phyloP scores from a whole-genome alignment of 2,797 vertebrate genomes.

The Halcyon leucocephala region DNA sequence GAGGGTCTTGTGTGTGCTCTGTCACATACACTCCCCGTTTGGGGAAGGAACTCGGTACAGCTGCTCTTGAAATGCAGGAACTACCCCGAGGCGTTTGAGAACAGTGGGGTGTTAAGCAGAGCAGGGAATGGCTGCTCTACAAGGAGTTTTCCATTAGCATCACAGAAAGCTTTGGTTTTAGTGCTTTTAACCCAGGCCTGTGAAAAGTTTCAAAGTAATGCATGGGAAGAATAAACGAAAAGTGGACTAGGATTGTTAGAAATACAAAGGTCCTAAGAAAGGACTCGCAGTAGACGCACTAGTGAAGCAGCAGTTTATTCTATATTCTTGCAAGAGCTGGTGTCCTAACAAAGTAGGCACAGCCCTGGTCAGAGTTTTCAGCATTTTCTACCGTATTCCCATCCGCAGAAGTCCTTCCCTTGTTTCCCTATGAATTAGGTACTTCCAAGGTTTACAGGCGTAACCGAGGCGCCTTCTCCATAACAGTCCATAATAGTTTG shows the following conservation, averaged over 20 bases:
- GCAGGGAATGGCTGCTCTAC: background rate
- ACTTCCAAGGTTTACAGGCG: too few species aligned
- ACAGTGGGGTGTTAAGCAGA: background rate
- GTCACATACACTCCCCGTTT: background rate
- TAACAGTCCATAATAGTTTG: too few species aligned
- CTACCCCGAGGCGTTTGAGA: background rate
- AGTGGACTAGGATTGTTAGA: background rate
- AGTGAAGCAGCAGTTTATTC: too few species aligned
- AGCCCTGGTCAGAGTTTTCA: too few species aligned
- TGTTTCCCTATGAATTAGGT: too few species aligned
- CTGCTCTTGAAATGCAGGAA: background rate
- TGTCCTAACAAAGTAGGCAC: too few species aligned
- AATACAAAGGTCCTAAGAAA: too few species aligned
- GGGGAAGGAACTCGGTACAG: background rate
- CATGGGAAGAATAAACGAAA: background rate
- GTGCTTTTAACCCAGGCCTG: background rate
- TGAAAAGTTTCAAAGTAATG: background rate
- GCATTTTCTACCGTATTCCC: too few species aligned
- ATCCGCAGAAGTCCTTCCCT: too few species aligned
- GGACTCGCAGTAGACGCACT: too few species aligned
- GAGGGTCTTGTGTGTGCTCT: background rate
- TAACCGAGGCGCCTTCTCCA: too few species aligned
- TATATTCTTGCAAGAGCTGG: too few species aligned
- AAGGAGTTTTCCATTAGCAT: background rate
- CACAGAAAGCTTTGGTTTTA: background rate